phyloP scores from a whole-genome alignment of 92 coral and sea anemone species.

The Montipora capitata region DNA sequence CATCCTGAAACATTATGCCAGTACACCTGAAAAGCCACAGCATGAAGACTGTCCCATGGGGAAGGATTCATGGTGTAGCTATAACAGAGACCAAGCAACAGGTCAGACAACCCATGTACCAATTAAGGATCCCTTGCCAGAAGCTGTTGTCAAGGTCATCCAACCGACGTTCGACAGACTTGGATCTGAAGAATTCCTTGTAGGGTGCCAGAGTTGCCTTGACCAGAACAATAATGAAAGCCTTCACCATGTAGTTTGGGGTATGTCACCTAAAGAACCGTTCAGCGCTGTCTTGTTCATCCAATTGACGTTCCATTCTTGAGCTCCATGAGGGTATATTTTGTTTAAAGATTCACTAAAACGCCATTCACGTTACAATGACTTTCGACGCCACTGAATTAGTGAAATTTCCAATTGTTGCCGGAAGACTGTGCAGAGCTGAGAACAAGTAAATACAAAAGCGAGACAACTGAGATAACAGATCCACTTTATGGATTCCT shows the following conservation, averaged over 20 bases:
- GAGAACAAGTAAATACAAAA: no score
- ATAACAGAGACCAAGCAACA: conserved; percentile 55
- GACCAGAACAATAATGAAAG: conserved; percentile 58
- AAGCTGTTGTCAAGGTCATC: conserved; percentile 55
- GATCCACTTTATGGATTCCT: no score
- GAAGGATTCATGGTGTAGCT: conserved; percentile 60
- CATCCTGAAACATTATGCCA: conserved; percentile 63
- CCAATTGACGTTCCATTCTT: no score
- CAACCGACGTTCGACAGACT: conserved; percentile 50
- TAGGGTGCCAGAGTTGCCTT: not conserved
- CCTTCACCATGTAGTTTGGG: conserved; percentile 4
- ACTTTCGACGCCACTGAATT: no score
- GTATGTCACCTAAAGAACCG: not conserved
- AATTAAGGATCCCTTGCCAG: conserved; percentile 68
- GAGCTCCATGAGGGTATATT: no score
- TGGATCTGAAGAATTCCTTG: conserved; percentile 35
- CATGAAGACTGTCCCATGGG: conserved; percentile 54
- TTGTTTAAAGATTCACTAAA: no score
- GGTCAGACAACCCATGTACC: conserved; percentile 48
- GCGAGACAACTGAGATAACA: no score
- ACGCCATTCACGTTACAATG: no score
- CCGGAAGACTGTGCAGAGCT: no score
- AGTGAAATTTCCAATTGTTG: no score
- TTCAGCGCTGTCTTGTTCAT: no score
- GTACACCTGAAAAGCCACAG: conserved; percentile 63